phyloP scores from a whole-genome alignment of 2,797 vertebrate species.

The Odontamblyopus lacepedii region DNA sequence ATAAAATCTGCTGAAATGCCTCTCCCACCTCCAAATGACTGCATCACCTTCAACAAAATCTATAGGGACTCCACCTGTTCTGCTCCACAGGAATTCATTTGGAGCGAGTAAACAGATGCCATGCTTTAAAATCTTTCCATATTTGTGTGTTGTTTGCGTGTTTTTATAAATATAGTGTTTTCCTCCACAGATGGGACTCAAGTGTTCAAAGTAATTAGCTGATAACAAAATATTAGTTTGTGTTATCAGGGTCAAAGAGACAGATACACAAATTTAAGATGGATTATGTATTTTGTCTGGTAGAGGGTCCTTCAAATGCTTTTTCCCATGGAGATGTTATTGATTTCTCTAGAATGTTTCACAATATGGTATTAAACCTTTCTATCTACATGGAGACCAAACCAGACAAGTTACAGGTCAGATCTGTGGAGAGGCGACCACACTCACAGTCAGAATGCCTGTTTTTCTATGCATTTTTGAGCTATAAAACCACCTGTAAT shows the following conservation, averaged over 20 bases:
- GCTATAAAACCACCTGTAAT: too few species aligned
- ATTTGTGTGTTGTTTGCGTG: constrained; percentile 48
- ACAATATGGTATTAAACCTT: too few species aligned
- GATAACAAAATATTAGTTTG: constrained; percentile 50
- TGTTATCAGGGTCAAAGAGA: constrained; percentile 25
- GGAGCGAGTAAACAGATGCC: constrained; percentile 43
- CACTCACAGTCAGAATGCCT: too few species aligned
- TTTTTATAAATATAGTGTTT: constrained; percentile 64
- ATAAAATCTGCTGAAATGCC: neutral
- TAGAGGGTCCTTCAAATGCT: too few species aligned
- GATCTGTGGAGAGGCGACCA: too few species aligned
- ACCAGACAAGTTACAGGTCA: too few species aligned
- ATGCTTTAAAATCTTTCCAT: constrained; percentile 54
- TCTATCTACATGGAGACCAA: too few species aligned
- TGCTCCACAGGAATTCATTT: constrained; percentile 40
- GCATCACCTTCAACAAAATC: constrained; percentile 27
- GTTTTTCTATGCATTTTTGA: too few species aligned
- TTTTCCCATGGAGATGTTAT: too few species aligned
- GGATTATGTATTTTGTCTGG: too few species aligned
- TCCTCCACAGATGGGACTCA: constrained; percentile 71
- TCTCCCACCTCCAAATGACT: constrained; percentile 17
- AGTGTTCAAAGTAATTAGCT: constrained; percentile 68
- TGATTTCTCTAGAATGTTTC: too few species aligned
- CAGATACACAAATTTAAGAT: neutral
- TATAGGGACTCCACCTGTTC: constrained; percentile 46